Percentiles rank a stretch among this genome's conserved stretches.
phyloP scores from a whole-genome alignment of 2,113 vertebrate genomes.

The Xiphophorus hellerii region DNA sequence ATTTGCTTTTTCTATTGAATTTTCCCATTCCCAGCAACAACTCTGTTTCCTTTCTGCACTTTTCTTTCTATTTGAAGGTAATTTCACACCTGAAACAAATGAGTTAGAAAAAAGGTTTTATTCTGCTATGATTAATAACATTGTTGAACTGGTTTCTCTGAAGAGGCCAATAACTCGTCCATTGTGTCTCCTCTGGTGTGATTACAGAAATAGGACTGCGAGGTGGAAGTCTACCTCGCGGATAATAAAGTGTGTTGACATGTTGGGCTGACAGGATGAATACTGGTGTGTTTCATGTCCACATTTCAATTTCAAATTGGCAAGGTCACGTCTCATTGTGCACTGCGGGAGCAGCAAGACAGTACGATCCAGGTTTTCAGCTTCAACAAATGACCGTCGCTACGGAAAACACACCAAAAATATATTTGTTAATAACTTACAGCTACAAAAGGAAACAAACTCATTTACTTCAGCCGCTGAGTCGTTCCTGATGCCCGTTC shows the following conservation, averaged over 20 bases:
- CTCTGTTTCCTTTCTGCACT: background rate
- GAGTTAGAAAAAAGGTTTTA: conserved; percentile 26
- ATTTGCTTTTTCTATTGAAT: background rate
- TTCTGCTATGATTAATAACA: conserved; percentile 11
- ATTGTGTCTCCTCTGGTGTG: conserved; percentile 16
- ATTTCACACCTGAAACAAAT: conserved; percentile 2
- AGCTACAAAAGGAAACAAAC: background rate
- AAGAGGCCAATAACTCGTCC: conserved; percentile 12
- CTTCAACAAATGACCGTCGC: no score
- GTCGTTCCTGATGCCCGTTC: background rate
- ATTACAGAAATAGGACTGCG: conserved; percentile 29
- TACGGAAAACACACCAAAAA: no score
- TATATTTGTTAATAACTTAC: background rate
- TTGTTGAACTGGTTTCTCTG: conserved; percentile 3
- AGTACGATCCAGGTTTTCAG: no score
- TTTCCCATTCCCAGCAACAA: background rate
- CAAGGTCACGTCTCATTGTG: background rate
- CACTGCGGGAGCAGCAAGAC: no score
- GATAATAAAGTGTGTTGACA: conserved; percentile 8
- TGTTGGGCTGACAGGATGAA: conserved; percentile 17
- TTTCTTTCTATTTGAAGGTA: conserved; percentile 3
- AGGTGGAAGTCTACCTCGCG: background rate
- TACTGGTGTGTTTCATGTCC: background rate
- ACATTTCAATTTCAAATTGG: conserved; percentile 20
- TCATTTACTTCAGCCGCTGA: background rate